phyloP scores from a whole-genome alignment of 1,140 invertebrate species.

The Coenobita brevimanus region DNA sequence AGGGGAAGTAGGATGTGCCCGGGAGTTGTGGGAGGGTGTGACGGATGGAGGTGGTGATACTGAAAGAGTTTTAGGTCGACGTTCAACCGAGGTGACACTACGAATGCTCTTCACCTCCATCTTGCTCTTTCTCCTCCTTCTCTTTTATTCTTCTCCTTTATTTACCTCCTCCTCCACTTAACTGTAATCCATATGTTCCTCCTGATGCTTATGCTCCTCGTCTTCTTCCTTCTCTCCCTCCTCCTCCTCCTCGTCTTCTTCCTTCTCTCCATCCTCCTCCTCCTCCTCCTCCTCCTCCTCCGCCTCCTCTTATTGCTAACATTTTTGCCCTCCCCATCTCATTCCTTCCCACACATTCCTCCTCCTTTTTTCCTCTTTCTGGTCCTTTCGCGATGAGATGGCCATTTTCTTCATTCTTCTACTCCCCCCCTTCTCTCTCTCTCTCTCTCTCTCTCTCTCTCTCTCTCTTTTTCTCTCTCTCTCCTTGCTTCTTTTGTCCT shows the following conservation, averaged over 20 bases:
- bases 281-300: background rate
- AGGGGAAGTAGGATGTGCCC: too few relatives aligned
- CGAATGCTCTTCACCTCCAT: background rate
- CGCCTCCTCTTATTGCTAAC: background rate
- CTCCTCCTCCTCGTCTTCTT: background rate
- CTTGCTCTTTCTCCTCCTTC: background rate
- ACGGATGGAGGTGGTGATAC: too few relatives aligned
- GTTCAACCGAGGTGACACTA: background rate
- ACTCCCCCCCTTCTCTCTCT: background rate
- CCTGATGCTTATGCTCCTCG: background rate
- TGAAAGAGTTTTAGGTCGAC: background rate
- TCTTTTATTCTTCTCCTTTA: too few relatives aligned
- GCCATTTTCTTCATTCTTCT: background rate
- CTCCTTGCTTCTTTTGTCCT: constrained; percentile 3
- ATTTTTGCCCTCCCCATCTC: background rate
- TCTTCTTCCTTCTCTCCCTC: background rate
- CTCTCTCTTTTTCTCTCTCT: constrained; percentile 26
- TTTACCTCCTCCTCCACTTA: too few relatives aligned
- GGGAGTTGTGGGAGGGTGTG: too few relatives aligned
- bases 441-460: constrained; percentile 22
- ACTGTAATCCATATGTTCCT: background rate
- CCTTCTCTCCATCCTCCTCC: background rate
- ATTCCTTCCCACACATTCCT: too few relatives aligned
- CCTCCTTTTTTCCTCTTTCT: background rate
- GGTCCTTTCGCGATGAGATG: background rate